Conservation (phyloP, 2,888 invertebrate genomes). For the Coenonympha arcania region DNA sequence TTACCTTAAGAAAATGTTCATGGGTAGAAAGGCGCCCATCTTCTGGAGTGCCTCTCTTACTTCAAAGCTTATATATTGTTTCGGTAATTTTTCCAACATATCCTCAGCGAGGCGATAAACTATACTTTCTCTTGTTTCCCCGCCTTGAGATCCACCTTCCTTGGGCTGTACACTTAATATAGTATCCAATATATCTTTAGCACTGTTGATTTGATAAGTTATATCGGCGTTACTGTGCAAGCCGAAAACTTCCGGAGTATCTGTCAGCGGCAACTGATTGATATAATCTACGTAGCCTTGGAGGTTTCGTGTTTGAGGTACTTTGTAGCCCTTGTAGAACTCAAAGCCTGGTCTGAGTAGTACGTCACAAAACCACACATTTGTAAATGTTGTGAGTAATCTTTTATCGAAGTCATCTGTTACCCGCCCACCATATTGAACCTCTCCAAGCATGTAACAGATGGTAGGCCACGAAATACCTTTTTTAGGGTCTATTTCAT, state of each 20-base stretch:
- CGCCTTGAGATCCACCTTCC: constrained; percentile 91
- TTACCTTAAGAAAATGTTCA: constrained; percentile 92
- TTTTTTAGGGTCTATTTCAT: constrained; percentile 97
- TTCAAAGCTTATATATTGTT: constrained; percentile 91
- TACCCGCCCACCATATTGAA: constrained; percentile 89
- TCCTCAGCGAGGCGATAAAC: constrained; percentile 94
- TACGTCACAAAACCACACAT: constrained; percentile 96
- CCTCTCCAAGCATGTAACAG: constrained; percentile 97
- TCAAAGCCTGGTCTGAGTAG: constrained; percentile 90
- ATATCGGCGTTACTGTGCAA: constrained; percentile 97
- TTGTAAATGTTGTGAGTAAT: constrained; percentile 91
- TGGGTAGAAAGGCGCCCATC: constrained; percentile 94
- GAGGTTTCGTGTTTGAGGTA: constrained; percentile 87
- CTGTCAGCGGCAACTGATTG: constrained; percentile 85
- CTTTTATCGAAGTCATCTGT: constrained; percentile 98
- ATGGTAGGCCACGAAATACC: constrained; percentile 98
- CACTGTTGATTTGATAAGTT: constrained; percentile 97
- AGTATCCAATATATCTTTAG: constrained; percentile 93
- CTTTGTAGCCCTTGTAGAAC: constrained; percentile 94
- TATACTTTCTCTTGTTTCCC: constrained; percentile 93
- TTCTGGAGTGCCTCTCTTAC: constrained; percentile 89
- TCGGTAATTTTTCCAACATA: constrained; percentile 85
- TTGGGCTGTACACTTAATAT: constrained; percentile 98
- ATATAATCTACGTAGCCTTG: constrained; percentile 89
- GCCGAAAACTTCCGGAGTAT: constrained; percentile 97